Percentiles rank a stretch among this genome's conserved stretches.
Evolutionary conservation across 1,140 invertebrate species (phyloP).

Genomic region (Drosophila arizonae): DNA sequence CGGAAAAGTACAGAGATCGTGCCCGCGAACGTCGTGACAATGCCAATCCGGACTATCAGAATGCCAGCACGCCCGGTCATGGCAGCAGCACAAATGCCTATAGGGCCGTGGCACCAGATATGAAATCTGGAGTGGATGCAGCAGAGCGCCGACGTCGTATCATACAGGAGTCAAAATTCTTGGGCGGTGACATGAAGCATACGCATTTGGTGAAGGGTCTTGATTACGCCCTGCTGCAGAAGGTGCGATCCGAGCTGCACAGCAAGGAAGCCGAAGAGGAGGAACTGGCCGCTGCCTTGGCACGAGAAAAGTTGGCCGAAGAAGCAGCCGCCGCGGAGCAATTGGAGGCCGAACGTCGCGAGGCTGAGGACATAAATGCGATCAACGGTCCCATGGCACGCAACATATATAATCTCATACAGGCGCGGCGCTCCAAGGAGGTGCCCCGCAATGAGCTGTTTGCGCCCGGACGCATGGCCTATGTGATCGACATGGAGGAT

Average conservation of each 20-base stretch:
- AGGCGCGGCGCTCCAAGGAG: constrained; percentile 86
- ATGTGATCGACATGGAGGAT: constrained; percentile 95
- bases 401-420: constrained; percentile 89
- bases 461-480: constrained; percentile 97
- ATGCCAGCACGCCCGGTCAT: constrained; percentile 87
- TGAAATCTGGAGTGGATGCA: constrained; percentile 96
- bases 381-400: constrained; percentile 91
- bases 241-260: constrained; percentile 93
- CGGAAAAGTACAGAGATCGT: constrained; percentile 96
- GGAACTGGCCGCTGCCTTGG: constrained; percentile 92
- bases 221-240: constrained; percentile 99
- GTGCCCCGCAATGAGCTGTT: constrained; percentile 97
- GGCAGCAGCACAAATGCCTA: constrained; percentile 90
- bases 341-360: constrained; percentile 68
- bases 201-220: constrained; percentile 99
- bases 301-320: constrained; percentile 88
- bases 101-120: constrained; percentile 96
- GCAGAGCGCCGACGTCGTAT: constrained; percentile 97
- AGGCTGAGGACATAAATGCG: constrained; percentile 87
- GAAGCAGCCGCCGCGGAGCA: constrained; percentile 87
- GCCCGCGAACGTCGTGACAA: constrained; percentile 97
- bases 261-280: constrained; percentile 90
- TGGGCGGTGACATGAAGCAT: constrained; percentile 99
- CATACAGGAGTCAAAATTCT: constrained; percentile 99
- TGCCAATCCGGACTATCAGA: constrained; percentile 91